Conservation (phyloP, 2,113 vertebrate genomes). For the Chionis minor region DNA sequence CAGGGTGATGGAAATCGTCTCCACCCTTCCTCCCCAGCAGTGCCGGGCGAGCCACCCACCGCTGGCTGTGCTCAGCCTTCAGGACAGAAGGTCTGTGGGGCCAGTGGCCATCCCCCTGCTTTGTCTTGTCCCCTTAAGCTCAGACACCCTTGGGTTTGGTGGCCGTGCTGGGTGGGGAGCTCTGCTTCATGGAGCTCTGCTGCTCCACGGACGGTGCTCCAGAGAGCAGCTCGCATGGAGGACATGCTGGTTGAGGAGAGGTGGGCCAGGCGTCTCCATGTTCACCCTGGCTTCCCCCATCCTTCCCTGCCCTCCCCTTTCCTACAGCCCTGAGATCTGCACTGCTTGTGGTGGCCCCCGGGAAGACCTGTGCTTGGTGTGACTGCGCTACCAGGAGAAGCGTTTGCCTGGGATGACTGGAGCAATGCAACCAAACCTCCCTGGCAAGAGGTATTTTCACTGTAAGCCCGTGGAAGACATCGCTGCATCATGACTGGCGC, state of each 20-base stretch:
- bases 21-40: background rate
- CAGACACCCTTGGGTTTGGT: background rate
- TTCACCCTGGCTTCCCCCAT: no score
- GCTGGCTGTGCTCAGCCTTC: rapidly evolving
- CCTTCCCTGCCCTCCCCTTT: background rate
- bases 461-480: background rate
- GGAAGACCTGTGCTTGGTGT: background rate
- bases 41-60: background rate
- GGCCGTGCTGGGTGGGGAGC: background rate
- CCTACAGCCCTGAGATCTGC: background rate
- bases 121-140: background rate
- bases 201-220: background rate
- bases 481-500: no score
- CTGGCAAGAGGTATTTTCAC: background rate
- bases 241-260: background rate
- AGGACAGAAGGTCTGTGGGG: background rate
- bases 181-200: background rate
- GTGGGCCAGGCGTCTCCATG: background rate
- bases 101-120: rapidly evolving
- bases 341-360: background rate
- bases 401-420: background rate
- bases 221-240: background rate
- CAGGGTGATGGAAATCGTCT: background rate
- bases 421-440: background rate
- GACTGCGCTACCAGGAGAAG: background rate